Percentiles rank a stretch among this genome's conserved stretches.
phyloP scores from a whole-genome alignment of 1,140 invertebrate genomes.

The Papilio aristodemus region DNA sequence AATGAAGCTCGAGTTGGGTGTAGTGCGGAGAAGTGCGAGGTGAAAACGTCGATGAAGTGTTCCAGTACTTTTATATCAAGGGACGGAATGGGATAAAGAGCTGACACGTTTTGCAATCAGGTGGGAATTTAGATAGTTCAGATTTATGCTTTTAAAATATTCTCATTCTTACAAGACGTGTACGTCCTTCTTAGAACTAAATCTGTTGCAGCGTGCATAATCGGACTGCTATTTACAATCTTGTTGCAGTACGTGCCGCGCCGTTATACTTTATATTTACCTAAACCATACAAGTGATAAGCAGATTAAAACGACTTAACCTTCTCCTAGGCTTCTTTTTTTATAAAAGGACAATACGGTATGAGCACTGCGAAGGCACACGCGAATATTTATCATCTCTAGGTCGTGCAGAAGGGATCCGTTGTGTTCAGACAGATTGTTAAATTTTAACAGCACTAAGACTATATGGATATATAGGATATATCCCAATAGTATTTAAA shows the following conservation, averaged over 20 bases:
- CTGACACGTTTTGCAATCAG: slow-evolving; percentile 40
- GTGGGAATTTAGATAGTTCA: neutral
- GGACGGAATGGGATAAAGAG: slow-evolving; percentile 32
- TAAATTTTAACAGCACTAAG: too few species aligned
- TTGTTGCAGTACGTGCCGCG: slow-evolving; percentile 52
- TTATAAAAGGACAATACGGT: too few species aligned
- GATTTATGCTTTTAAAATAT: too few species aligned
- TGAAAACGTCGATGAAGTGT: slow-evolving; percentile 15
- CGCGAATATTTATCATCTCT: too few species aligned
- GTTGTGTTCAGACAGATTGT: too few species aligned
- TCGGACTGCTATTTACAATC: slow-evolving; percentile 56
- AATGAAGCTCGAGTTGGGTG: slow-evolving; percentile 44
- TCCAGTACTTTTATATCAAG: slow-evolving; percentile 11
- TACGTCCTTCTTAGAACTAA: slow-evolving; percentile 33
- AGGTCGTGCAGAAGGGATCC: too few species aligned
- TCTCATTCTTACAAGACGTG: neutral
- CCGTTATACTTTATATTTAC: slow-evolving; percentile 61
- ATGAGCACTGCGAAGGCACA: too few species aligned
- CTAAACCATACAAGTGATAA: slow-evolving; percentile 40
- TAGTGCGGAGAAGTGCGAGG: slow-evolving; percentile 35
- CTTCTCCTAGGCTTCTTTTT: too few species aligned
- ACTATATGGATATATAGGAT: too few species aligned
- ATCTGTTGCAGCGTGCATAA: slow-evolving; percentile 46
- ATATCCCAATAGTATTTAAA: too few species aligned
- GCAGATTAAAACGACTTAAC: too few species aligned